Percentiles rank a stretch among this genome's conserved stretches.
Conservation (phyloP, 2,888 invertebrate species). For the Hydroisotoma schaefferi region DNA sequence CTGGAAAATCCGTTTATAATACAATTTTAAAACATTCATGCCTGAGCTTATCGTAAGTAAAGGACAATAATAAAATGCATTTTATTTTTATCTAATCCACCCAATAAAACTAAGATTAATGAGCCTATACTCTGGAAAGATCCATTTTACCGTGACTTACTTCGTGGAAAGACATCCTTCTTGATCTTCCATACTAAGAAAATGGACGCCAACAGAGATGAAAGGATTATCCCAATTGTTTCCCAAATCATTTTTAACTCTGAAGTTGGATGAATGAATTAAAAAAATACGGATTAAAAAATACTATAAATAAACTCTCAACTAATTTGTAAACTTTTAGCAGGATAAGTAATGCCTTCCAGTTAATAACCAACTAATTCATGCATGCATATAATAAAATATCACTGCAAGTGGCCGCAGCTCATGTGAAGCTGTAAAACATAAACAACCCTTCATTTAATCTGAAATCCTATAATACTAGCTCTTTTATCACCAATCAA, state of each 20-base stretch:
- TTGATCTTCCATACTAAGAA: constrained; percentile 21
- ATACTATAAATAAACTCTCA: too few relatives aligned
- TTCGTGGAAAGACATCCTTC: constrained; percentile 38
- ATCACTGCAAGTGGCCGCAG: too few relatives aligned
- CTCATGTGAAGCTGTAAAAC: too few relatives aligned
- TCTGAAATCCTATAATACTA: too few relatives aligned
- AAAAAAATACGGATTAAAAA: too few relatives aligned
- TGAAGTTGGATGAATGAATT: background rate
- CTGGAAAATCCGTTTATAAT: constrained; percentile 28
- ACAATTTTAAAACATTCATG: constrained; percentile 1
- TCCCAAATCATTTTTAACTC: constrained; percentile 8
- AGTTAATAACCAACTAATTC: too few relatives aligned
- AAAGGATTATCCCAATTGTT: background rate
- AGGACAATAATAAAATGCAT: background rate
- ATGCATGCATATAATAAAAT: too few relatives aligned
- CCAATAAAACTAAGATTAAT: background rate
- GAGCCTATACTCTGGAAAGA: background rate
- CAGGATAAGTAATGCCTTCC: too few relatives aligned
- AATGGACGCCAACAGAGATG: background rate
- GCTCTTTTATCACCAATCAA: too few relatives aligned
- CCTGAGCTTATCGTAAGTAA: background rate
- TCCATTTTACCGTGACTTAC: too few relatives aligned
- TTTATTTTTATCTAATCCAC: background rate
- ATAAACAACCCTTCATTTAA: too few relatives aligned
- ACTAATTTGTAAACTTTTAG: too few relatives aligned